Base-by-base conservation (phyloP, 2,113 vertebrate species). In the Gavialis gangeticus region DNA sequence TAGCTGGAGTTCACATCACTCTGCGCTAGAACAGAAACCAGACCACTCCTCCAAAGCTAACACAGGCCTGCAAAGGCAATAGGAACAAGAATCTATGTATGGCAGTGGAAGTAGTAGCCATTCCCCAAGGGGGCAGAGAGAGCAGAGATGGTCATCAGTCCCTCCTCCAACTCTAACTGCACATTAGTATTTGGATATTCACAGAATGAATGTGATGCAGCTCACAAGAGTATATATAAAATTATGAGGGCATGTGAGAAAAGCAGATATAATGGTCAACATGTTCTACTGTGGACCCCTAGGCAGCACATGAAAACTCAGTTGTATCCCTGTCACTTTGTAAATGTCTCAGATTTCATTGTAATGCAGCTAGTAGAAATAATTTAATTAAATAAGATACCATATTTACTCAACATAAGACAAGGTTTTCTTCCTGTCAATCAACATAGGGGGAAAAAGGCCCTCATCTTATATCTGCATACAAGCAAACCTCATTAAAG, bases 41-140 rank as follows among this genome's bases (percentile, higher is more conserved):
- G 2, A 10, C 15, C 19, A 5, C 77, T 13, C 24, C n/a, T 4
- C 30, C 14, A 9, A 10, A 18, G 3, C 57, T 2, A 2, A 8
- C 55, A 10, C 55, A 0, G 2, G 1, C 54, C 28, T 4, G 27
- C 13, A 1, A 19, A 71, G n/a, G 63, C 55, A 54, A 37, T 18
- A 37, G n/a, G 77, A 59, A 55, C 2, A 37, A 30, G 34, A 60
- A 60, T 58, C 25, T 19, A 14, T 19, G 34, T 91, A 85, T 46
- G 82, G 34, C 82, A 18, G 79, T 8, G 6, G 4, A n/a, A 80
- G 82, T 54, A 37, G 4, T 27, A 59, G 5, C 57, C 0, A 1
- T 4, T 2, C 75, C 34, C 59, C n/a, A 10, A 10, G 57, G 7
- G 14, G 21, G 1, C 57, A 8, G 8, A 27, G 21, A 69, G 55